phyloP scores from a whole-genome alignment of 2,888 invertebrate genomes.

The Spodoptera exigua region DNA sequence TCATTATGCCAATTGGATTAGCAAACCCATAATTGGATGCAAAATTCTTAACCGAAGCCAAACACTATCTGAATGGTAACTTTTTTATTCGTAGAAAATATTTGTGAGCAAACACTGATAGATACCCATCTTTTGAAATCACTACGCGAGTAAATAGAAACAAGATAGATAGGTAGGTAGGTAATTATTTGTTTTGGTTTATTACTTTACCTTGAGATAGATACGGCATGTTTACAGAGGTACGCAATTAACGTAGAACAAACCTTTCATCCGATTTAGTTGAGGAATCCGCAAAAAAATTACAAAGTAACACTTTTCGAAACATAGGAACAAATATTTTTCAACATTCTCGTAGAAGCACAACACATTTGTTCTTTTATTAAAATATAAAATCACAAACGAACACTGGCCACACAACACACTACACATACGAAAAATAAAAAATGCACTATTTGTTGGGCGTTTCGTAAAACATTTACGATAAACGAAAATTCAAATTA shows the following conservation, averaged over 20 bases:
- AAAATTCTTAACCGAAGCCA: constrained; percentile 52
- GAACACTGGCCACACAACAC: constrained; percentile 6
- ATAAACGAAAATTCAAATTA: constrained; percentile 48
- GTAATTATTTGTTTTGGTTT: constrained; percentile 17
- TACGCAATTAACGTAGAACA: constrained; percentile 10
- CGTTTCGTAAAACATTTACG: constrained; percentile 39
- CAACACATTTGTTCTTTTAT: not conserved
- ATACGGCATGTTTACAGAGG: not conserved
- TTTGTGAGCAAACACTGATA: not conserved
- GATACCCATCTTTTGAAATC: not conserved
- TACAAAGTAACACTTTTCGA: constrained; percentile 73
- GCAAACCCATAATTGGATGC: constrained; percentile 56
- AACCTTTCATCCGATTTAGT: constrained; percentile 64
- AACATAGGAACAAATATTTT: constrained; percentile 58
- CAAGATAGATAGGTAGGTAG: not conserved
- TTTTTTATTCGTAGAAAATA: constrained; percentile 17
- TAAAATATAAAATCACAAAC: constrained; percentile 1
- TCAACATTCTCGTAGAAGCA: constrained; percentile 20
- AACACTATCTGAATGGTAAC: constrained; percentile 46
- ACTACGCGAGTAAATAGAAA: constrained; percentile 2
- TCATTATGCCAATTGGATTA: constrained; percentile 59
- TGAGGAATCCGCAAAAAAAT: constrained; percentile 63
- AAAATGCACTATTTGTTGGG: constrained; percentile 24
- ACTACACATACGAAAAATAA: constrained; percentile 4
- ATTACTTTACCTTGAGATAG: not conserved